phyloP scores from a whole-genome alignment of 2,113 vertebrate genomes.

The Mustelus asterias region DNA sequence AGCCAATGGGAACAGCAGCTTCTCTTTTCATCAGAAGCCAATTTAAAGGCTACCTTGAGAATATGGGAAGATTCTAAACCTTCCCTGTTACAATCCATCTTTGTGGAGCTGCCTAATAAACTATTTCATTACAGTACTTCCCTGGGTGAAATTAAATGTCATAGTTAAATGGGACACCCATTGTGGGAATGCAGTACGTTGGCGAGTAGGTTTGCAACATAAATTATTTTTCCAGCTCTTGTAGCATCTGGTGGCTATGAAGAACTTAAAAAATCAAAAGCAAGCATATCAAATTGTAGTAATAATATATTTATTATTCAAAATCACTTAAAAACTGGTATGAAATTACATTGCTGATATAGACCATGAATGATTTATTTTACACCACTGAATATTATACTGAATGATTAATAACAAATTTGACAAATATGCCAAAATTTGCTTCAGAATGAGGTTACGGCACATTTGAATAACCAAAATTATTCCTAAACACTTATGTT shows the following conservation, averaged over 20 bases:
- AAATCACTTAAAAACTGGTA: background rate
- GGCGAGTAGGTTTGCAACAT: constrained; percentile 39
- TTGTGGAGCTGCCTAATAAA: constrained; percentile 47
- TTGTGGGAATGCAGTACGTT: constrained; percentile 42
- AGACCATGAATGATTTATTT: background rate
- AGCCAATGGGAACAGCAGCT: constrained; percentile 47
- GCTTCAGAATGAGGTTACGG: background rate
- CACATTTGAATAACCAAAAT: background rate
- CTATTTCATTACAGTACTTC: constrained; percentile 47
- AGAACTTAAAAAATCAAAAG: constrained; percentile 8
- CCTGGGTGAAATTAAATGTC: constrained; percentile 50
- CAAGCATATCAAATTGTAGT: background rate
- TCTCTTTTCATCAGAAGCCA: constrained; percentile 47
- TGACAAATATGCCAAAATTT: background rate
- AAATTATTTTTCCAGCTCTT: constrained; percentile 7
- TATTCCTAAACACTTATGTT: background rate
- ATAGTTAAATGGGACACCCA: constrained; percentile 49
- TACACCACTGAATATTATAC: background rate
- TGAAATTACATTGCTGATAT: background rate
- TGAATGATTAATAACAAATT: background rate
- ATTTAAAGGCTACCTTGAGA: constrained; percentile 50
- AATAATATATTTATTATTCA: background rate
- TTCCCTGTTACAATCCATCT: constrained; percentile 45
- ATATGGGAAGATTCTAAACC: constrained; percentile 42
- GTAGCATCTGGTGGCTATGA: background rate